A percentile compares a stretch with the other conserved stretches of the same genome.
Conservation (phyloP, 1,140 invertebrate genomes). For the Oryctes rhinoceros region DNA sequence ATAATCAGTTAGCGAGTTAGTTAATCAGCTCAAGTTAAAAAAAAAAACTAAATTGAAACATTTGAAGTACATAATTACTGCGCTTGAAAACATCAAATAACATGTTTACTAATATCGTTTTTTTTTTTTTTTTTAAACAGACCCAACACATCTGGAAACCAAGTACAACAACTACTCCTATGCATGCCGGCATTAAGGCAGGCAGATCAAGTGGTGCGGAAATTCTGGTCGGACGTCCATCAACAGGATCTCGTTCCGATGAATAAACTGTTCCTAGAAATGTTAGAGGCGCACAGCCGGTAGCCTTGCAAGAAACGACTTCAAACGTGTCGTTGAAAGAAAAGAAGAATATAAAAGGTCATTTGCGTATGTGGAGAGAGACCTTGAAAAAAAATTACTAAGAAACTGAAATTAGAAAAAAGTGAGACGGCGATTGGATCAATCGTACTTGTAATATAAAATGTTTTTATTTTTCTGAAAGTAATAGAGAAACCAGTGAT, state of each 20-base stretch:
- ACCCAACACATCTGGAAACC: conserved; percentile 70
- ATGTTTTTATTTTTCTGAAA: conserved; percentile 27
- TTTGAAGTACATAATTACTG: too few relatives aligned
- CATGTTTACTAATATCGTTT: too few relatives aligned
- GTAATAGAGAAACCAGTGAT: conserved; percentile 38
- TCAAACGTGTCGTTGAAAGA: neutral
- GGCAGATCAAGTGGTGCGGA: conserved; percentile 85
- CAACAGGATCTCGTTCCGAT: conserved; percentile 89
- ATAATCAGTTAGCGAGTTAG: too few relatives aligned
- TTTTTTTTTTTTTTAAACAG: conserved; percentile 60
- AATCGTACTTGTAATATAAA: neutral
- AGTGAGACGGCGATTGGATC: too few relatives aligned
- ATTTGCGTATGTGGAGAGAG: neutral
- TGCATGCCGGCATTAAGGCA: conserved; percentile 88
- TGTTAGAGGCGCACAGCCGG: conserved; percentile 84
- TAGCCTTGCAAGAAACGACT: conserved; percentile 54
- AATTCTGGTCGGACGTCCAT: conserved; percentile 90
- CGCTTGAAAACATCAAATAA: too few relatives aligned
- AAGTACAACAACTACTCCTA: conserved; percentile 87
- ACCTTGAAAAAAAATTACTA: neutral
- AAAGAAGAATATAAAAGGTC: neutral
- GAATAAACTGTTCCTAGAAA: conserved; percentile 97
- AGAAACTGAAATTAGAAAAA: neutral
- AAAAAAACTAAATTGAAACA: too few relatives aligned
- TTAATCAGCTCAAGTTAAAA: too few relatives aligned